These are phyloP conservation scores for Limnephilus lunatus DNA, from an alignment of 2,888 invertebrate species.

Conservation along the genomic window DNA sequence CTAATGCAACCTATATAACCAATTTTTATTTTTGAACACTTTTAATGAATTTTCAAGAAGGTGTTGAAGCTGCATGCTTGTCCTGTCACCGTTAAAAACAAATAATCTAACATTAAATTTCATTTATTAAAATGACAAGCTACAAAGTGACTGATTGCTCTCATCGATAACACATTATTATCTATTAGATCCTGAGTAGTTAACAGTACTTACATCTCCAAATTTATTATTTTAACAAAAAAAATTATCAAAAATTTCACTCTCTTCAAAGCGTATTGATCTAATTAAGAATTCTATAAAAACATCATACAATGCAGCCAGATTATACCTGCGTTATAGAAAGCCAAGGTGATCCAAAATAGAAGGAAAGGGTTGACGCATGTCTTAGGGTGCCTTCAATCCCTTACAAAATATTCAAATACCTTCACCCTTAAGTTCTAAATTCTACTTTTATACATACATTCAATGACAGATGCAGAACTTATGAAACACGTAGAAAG, in stretches of 20 bases:
- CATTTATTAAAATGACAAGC: no score
- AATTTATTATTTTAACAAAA: not conserved
- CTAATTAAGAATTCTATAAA: constrained; percentile 20
- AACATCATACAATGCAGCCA: not conserved
- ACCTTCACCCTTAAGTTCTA: constrained; percentile 7
- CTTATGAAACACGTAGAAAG: not conserved
- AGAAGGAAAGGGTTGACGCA: constrained; percentile 43
- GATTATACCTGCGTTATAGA: not conserved
- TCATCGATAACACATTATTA: no score
- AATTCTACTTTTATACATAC: not conserved
- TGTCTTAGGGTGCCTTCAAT: constrained; percentile 42
- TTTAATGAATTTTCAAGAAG: no score
- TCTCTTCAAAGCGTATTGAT: constrained; percentile 9
- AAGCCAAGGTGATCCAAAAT: constrained; percentile 5
- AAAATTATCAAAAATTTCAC: not conserved
- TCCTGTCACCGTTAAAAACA: no score
- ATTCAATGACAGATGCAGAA: constrained; percentile 41
- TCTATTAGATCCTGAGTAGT: not conserved
- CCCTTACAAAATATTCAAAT: constrained; percentile 40
- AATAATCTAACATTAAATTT: no score
- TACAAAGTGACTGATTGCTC: no score
- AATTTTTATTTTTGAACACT: no score
- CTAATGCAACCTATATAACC: no score
- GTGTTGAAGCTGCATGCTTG: no score
- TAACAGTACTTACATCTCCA: not conserved